phyloP scores from a whole-genome alignment of 2,888 invertebrate species.

The Drosophila longiperda region DNA sequence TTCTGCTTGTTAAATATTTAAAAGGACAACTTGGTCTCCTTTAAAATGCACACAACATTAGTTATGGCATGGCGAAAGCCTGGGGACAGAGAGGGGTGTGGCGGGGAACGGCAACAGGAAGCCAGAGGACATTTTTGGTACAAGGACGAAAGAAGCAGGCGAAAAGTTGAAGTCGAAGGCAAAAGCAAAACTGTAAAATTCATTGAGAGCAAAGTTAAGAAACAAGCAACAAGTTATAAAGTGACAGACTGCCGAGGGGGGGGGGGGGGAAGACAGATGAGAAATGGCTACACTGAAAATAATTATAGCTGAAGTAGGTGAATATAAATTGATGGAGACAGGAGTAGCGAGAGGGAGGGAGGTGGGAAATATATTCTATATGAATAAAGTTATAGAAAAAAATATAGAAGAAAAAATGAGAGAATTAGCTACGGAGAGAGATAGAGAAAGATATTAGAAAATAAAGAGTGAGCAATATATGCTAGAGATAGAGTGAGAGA shows the following conservation, averaged over 20 bases:
- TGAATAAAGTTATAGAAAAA: background rate
- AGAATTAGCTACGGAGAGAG: background rate
- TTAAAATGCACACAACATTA: slow-evolving; percentile 60
- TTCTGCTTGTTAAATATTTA: slow-evolving; percentile 73
- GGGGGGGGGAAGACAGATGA: background rate
- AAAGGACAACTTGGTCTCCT: slow-evolving; percentile 47
- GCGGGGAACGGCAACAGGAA: slow-evolving; percentile 3
- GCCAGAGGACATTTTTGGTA: slow-evolving; percentile 29
- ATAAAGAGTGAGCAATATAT: accelerated
- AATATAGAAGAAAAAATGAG: accelerated
- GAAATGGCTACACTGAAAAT: background rate
- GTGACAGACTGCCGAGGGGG: background rate
- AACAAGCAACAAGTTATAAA: slow-evolving; percentile 68
- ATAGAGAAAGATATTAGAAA: background rate
- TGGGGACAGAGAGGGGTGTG: background rate
- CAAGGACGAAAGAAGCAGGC: slow-evolving; percentile 19
- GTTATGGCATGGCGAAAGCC: slow-evolving; percentile 14
- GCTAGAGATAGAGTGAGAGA: background rate
- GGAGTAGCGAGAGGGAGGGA: background rate
- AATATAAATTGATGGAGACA: background rate
- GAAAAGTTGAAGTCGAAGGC: slow-evolving; percentile 43
- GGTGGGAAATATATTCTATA: background rate
- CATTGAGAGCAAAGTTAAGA: slow-evolving; percentile 78
- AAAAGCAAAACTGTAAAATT: slow-evolving; percentile 73
- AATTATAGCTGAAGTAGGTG: background rate